phyloP scores from a whole-genome alignment of 1,140 invertebrate genomes.

The Sminthurinus signatus region DNA sequence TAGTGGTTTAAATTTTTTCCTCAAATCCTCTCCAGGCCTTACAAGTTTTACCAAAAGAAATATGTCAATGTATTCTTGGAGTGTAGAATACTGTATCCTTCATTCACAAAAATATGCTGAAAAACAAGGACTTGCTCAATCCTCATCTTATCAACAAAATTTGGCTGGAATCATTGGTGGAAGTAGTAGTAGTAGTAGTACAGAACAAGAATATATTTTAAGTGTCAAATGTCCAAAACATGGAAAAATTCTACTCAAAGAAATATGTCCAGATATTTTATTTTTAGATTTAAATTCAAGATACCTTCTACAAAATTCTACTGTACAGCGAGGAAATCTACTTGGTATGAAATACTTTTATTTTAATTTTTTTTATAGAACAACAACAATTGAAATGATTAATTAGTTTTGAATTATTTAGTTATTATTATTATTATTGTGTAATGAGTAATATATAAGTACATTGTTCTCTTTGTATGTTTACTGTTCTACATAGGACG shows the following conservation, averaged over 20 bases:
- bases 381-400: background rate
- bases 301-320: constrained; percentile 25
- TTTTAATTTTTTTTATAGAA: background rate
- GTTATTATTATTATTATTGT: too few species aligned
- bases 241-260: constrained; percentile 60
- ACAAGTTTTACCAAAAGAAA: constrained; percentile 17
- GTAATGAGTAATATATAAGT: too few species aligned
- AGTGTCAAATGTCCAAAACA: constrained; percentile 63
- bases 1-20: constrained; percentile 38
- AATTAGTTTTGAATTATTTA: background rate
- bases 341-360: constrained; percentile 34
- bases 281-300: constrained; percentile 35
- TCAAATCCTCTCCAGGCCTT: constrained; percentile 24
- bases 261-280: constrained; percentile 71
- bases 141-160: background rate
- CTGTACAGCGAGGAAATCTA: constrained; percentile 32
- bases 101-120: constrained; percentile 32
- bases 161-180: background rate
- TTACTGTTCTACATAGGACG: constrained; percentile 76
- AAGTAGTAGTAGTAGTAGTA: background rate
- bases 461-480: too few species aligned
- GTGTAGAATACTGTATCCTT: constrained; percentile 93
- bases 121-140: background rate
- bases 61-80: constrained; percentile 55
- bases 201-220: constrained; percentile 1